Base-by-base conservation (phyloP, 2,888 invertebrate genomes). In the Synanthedon myopaeformis region DNA sequence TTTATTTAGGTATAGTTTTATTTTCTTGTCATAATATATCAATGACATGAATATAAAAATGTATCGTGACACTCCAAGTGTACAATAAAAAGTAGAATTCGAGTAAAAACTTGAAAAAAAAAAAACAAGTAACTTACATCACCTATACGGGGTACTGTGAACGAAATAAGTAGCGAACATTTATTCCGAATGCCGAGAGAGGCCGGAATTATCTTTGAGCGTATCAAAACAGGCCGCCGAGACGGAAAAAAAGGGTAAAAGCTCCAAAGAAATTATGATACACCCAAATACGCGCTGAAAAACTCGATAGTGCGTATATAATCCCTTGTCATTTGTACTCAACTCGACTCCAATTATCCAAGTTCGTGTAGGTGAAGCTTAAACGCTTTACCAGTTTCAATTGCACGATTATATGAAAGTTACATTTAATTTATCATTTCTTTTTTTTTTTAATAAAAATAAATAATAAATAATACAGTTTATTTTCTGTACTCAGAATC, bases 1-100 rank as follows among this genome's bases (percentile, higher is more conserved):
- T 35, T 35, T 35, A 35, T 5, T 35, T n/a, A n/a, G n/a, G 10
- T 35, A 2, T 35, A 10, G 2, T 8, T 10, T 35, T 35, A 35
- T 35, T 35, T 23, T 23, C 23, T 23, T 23, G 23, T 5, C 23
- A 23, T 19, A 42, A 42, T 42, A 45, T 45, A 14, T 14, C 14
- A 45, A 45, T 6, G n/a, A 45, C 45, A 14, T 13, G n/a, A 45
- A 45, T 61, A 69, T 70, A 70, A 73, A 76, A 74, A 70, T 72
- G 69, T 74, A 65, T 64, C 70, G 75, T 78, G 70, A 73, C 72
- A 72, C 73, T 68, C 71, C 68, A 76, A 35, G 77, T 78, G 75
- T 66, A 60, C 68, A 59, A 71, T 69, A 69, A 71, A 73, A 76
- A 72, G 66, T 61, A 71, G 69, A 67, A 67, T 68, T 59, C 59